Evolutionary conservation across 2,888 invertebrate species (phyloP).

Genomic region (Epistrophe eligans): DNA sequence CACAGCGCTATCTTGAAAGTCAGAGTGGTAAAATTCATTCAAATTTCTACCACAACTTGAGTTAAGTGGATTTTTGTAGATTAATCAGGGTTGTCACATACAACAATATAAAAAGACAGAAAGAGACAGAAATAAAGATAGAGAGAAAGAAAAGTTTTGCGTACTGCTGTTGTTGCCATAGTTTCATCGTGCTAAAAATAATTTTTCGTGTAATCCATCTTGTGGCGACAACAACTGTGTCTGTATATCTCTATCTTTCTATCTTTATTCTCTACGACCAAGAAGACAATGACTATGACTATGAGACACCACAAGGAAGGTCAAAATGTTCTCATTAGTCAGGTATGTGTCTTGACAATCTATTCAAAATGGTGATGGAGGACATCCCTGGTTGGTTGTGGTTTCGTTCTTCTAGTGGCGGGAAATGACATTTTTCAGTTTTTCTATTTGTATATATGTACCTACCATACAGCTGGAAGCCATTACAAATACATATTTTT

Average conservation of each 20-base stretch:
- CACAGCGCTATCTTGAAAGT: neutral
- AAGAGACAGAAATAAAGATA: neutral
- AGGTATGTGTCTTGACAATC: slow-evolving; percentile 17
- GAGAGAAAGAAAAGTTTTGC: neutral
- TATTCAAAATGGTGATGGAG: slow-evolving; percentile 19
- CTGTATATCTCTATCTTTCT: neutral
- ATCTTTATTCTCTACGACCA: neutral
- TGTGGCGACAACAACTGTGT: slow-evolving; percentile 7
- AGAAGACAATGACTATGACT: slow-evolving; percentile 4
- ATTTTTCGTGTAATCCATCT: slow-evolving; percentile 47
- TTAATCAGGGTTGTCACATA: slow-evolving; percentile 37
- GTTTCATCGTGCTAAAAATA: slow-evolving; percentile 42
- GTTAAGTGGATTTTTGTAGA: slow-evolving; percentile 34
- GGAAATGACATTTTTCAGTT: slow-evolving; percentile 33
- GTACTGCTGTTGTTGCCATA: neutral
- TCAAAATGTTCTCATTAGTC: slow-evolving; percentile 35
- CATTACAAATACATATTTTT: neutral
- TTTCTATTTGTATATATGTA: neutral
- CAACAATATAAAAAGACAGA: neutral
- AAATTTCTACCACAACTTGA: slow-evolving; percentile 39
- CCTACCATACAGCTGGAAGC: neutral
- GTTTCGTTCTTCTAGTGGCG: slow-evolving; percentile 13
- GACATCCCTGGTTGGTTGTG: slow-evolving; percentile 30
- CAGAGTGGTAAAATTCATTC: slow-evolving; percentile 38
- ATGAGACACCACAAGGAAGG: slow-evolving; percentile 16